Conservation (phyloP, 2,113 vertebrate genomes). For the Hemiprocne comata region DNA sequence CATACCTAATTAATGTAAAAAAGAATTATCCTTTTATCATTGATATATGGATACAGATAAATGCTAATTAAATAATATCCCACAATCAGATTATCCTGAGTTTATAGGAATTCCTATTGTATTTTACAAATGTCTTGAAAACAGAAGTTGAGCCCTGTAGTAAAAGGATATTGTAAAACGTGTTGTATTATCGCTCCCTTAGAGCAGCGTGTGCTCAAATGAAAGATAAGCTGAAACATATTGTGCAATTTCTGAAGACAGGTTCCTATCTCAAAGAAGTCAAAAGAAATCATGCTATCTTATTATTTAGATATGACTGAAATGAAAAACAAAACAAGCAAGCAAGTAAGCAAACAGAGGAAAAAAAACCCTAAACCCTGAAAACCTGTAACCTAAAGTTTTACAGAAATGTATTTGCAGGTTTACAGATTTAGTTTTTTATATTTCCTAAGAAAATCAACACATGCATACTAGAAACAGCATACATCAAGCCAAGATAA, state of each 20-base stretch:
- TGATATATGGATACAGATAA: constrained; percentile 1
- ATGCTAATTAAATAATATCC: constrained; percentile 28
- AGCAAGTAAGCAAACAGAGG: neutral
- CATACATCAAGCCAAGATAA: neutral
- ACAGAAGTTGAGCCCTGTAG: neutral
- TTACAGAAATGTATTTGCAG: neutral
- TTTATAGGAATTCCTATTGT: neutral
- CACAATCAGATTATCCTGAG: neutral
- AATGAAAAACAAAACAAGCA: neutral
- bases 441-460: neutral
- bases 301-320: neutral
- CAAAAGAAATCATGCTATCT: neutral
- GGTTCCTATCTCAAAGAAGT: neutral
- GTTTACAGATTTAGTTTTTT: neutral
- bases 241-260: neutral
- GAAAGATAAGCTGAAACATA: neutral
- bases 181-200: neutral
- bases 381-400: neutral
- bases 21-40: constrained; percentile 24
- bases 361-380: neutral
- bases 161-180: neutral
- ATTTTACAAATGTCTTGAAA: neutral
- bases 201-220: neutral
- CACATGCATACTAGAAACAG: neutral
- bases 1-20: constrained; percentile 12